Conservation (phyloP, 2,113 vertebrate species). For the Smithornis capensis region DNA sequence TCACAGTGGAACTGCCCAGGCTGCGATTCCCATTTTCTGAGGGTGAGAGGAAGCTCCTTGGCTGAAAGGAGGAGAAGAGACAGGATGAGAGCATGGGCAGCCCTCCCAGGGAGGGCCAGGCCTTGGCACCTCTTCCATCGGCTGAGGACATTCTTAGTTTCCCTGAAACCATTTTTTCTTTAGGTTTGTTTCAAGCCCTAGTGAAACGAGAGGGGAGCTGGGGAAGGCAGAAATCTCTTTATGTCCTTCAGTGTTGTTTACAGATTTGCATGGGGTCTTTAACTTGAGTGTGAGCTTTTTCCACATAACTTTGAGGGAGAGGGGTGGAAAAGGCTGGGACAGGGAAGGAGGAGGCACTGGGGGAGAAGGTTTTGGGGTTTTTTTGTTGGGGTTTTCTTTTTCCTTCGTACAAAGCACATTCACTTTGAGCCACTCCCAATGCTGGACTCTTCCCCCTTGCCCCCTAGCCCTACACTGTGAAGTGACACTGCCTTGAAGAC, state of each 20-base stretch:
- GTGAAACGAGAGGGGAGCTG: neutral
- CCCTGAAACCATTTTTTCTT: slow-evolving; percentile 3
- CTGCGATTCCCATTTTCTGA: neutral
- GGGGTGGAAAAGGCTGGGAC: slow-evolving; percentile 11
- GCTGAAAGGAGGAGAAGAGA: neutral
- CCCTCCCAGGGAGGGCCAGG: slow-evolving; percentile 23
- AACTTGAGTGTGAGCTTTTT: neutral
- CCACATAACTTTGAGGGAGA: neutral
- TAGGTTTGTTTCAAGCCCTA: slow-evolving; percentile 34
- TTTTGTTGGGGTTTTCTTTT: slow-evolving; percentile 14
- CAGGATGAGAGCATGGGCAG: neutral
- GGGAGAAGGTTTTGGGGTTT: neutral
- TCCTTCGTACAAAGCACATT: slow-evolving; percentile 43
- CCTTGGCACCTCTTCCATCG: neutral
- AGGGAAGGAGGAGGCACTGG: neutral
- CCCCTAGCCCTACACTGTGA: slow-evolving; percentile 77
- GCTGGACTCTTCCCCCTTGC: neutral
- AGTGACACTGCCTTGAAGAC: slow-evolving; percentile 75
- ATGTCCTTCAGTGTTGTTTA: slow-evolving; percentile 76
- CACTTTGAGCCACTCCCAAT: slow-evolving; percentile 21
- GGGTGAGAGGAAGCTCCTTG: neutral
- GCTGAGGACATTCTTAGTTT: slow-evolving; percentile 16
- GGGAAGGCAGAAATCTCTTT: slow-evolving; percentile 40
- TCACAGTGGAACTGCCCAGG: neutral
- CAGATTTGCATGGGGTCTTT: slow-evolving; percentile 64